phyloP scores from a whole-genome alignment of 2,797 vertebrate genomes.

The Cuniculus paca region DNA sequence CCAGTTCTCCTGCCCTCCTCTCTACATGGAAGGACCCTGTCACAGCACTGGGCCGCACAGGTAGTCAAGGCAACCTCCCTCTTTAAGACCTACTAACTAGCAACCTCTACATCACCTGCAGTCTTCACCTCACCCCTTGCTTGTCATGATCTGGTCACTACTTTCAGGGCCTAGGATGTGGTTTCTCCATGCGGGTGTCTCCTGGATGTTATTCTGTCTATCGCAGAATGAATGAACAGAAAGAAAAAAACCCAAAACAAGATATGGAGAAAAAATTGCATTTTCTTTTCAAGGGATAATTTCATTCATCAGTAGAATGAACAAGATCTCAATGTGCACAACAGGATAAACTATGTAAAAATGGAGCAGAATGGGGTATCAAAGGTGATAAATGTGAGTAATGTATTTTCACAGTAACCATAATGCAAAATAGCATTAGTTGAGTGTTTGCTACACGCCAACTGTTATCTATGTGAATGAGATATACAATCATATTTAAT shows the following conservation, averaged over 20 bases:
- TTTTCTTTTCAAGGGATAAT: neutral
- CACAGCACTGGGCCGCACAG: no score
- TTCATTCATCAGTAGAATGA: neutral
- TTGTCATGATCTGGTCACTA: accelerated
- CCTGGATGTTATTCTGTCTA: neutral
- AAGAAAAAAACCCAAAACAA: neutral
- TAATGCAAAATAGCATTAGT: no score
- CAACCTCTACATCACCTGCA: neutral
- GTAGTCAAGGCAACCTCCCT: no score
- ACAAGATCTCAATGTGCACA: accelerated
- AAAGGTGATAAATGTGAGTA: no score
- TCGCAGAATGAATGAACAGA: accelerated
- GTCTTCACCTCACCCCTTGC: accelerated
- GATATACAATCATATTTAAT: neutral
- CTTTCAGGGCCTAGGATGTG: accelerated
- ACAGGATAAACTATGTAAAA: accelerated
- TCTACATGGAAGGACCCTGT: no score
- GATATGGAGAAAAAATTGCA: no score
- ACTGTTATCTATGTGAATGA: accelerated
- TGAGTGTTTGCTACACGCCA: neutral
- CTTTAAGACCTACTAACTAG: neutral
- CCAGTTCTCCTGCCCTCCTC: no score
- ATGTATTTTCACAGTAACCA: accelerated
- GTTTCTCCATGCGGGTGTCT: neutral
- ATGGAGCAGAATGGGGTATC: accelerated